Evolutionary conservation across 2,797 vertebrate genomes (phyloP).

Genomic region (Gephyroberyx darwinii): DNA sequence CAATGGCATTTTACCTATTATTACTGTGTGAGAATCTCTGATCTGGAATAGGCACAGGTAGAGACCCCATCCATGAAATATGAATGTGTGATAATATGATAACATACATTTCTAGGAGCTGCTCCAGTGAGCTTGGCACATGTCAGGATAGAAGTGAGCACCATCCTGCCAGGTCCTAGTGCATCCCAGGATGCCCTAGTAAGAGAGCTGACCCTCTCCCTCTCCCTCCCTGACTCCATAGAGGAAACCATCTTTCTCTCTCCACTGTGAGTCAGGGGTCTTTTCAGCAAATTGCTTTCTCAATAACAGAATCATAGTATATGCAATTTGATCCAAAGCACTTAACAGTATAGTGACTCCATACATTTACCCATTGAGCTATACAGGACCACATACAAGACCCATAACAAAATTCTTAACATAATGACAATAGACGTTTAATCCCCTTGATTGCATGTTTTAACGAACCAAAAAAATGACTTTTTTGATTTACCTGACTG

Average conservation of each 20-base stretch:
- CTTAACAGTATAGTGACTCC: too few relatives aligned
- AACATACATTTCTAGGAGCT: conserved; percentile 55
- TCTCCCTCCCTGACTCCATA: conserved; percentile 45
- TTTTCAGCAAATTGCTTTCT: background rate
- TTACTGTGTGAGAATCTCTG: background rate
- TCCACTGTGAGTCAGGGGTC: conserved; percentile 74
- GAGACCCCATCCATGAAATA: conserved; percentile 18
- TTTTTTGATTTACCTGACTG: background rate
- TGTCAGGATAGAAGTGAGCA: conserved; percentile 65
- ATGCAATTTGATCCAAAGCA: too few relatives aligned
- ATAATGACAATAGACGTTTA: background rate
- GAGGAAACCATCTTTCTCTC: conserved; percentile 81
- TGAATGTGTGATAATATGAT: conserved; percentile 21
- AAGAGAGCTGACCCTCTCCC: conserved; percentile 64
- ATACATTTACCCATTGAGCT: background rate
- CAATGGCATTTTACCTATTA: background rate
- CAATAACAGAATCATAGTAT: background rate
- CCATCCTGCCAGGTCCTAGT: conserved; percentile 38
- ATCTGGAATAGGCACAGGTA: background rate
- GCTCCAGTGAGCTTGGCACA: conserved; percentile 57
- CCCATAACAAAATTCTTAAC: background rate
- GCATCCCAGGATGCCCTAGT: conserved; percentile 57
- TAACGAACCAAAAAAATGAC: background rate
- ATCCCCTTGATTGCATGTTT: background rate
- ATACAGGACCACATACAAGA: background rate